Evolutionary conservation across 2,113 vertebrate species (phyloP), one percentile per base, ranked within the genome.

Genomic region (Trichomycterus rosablanca): DNA sequence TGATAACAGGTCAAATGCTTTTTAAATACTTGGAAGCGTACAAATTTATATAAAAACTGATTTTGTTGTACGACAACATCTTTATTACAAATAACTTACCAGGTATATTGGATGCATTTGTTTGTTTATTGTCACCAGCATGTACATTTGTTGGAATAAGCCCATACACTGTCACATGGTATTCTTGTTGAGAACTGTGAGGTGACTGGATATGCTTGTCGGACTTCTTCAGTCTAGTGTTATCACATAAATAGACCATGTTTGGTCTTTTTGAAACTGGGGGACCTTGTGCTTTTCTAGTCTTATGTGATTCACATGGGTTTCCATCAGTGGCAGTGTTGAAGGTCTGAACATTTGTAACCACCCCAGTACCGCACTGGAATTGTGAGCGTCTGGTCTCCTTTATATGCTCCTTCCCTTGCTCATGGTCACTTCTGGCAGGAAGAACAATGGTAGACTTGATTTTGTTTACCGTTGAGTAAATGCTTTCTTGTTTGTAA

Each of bases 181-280:
- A 72, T 19, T 72, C 64, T 15, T 50, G 62, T 5, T 66, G 63
- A 32, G 63, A 62, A 16, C 5, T 67, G 1, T 46, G 45, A n/a
- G 40, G 20, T 9, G 39, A 34, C 43, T 54, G 48, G 26, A 24
- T 3, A 1, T 53, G 32, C 11, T 49, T 39, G 2, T 55, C 50
- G 15, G 44, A 45, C 34, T 26, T 22, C 12, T 60, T 39, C 7
- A 7, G 12, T n/a, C 3, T 6, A 10, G 39, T 23, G 11, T 39
- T 35, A 15, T 86, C 68, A 0, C 20, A 30, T 60, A 88, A 68
- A 71, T 86, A 82, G 26, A 90, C 79, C 57, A 90, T 71, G 0
- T 83, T 87, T 42, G 89, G 88, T 57, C 92, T 92, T 77, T 88
- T 92, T 60, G 89, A 84, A 58, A 93, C 87, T 0, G 89, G 90